phyloP scores from a whole-genome alignment of 1,140 invertebrate genomes.

The Drosophila chauvacae region DNA sequence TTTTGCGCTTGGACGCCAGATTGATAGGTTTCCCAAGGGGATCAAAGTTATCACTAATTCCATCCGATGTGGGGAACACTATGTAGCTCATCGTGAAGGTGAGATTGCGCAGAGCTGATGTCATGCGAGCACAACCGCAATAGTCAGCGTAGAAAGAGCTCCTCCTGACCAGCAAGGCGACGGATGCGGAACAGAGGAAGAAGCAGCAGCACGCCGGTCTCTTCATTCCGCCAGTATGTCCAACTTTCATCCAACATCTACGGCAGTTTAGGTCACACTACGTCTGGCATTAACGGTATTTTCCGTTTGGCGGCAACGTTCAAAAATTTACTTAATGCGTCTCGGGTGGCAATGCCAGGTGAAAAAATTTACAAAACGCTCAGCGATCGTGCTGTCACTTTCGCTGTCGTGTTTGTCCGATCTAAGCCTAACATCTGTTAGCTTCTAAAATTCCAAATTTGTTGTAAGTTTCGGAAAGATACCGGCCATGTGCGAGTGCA shows the following conservation, averaged over 20 bases:
- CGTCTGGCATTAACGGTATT: conserved; percentile 2
- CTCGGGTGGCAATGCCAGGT: neutral
- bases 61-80: too few relatives aligned
- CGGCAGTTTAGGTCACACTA: neutral
- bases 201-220: too few relatives aligned
- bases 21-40: too few relatives aligned
- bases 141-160: too few relatives aligned
- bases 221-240: too few relatives aligned
- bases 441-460: conserved; percentile 18
- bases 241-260: neutral
- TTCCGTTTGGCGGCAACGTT: conserved; percentile 4
- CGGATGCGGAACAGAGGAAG: too few relatives aligned
- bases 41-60: too few relatives aligned
- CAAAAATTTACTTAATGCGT: neutral
- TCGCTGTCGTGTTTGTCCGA: neutral
- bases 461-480: conserved; percentile 14
- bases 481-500: conserved; percentile 16
- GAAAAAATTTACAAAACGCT: neutral
- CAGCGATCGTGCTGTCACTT: neutral
- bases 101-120: too few relatives aligned
- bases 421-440: neutral
- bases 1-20: too few relatives aligned
- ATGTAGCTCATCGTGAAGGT: too few relatives aligned
- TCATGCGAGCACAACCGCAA: too few relatives aligned
- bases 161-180: too few relatives aligned